These are phyloP conservation scores for Drosophila gaucha DNA, from an alignment of 2,888 invertebrate species.

Conservation along the genomic window DNA sequence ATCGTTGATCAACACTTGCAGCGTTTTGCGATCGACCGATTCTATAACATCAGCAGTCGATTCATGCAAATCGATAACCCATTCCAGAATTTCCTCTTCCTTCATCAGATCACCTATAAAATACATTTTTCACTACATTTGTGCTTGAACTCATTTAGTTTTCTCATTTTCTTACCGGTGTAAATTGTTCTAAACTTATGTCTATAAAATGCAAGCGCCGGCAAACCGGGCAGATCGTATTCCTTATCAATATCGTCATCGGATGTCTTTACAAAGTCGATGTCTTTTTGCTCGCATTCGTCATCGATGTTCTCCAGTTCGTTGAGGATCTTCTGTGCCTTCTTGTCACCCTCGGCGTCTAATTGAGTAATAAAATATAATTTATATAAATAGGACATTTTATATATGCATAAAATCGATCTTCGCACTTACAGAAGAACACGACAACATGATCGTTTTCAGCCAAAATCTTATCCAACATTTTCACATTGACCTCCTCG, in stretches of 20 bases:
- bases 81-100: constrained; percentile 94
- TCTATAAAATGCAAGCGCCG: constrained; percentile 94
- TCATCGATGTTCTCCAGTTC: constrained; percentile 97
- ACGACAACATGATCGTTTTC: constrained; percentile 96
- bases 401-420: too few relatives aligned
- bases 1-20: constrained; percentile 94
- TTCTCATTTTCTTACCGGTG: constrained; percentile 85
- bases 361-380: fast-evolving
- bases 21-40: constrained; percentile 94
- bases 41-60: constrained; percentile 95
- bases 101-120: constrained; percentile 91
- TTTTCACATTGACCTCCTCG: constrained; percentile 95
- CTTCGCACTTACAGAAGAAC: constrained; percentile 92
- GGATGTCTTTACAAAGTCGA: constrained; percentile 96
- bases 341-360: constrained; percentile 96
- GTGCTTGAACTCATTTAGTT: too few relatives aligned
- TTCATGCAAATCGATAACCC: constrained; percentile 94
- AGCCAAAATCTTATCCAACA: constrained; percentile 95
- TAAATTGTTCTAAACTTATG: constrained; percentile 95
- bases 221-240: constrained; percentile 92
- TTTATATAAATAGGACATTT: too few relatives aligned
- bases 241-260: constrained; percentile 94
- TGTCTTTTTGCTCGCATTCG: constrained; percentile 95
- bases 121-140: neutral
- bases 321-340: constrained; percentile 93